Evolutionary conservation across 2,888 invertebrate species (phyloP).

Genomic region (Dusona sp.): DNA sequence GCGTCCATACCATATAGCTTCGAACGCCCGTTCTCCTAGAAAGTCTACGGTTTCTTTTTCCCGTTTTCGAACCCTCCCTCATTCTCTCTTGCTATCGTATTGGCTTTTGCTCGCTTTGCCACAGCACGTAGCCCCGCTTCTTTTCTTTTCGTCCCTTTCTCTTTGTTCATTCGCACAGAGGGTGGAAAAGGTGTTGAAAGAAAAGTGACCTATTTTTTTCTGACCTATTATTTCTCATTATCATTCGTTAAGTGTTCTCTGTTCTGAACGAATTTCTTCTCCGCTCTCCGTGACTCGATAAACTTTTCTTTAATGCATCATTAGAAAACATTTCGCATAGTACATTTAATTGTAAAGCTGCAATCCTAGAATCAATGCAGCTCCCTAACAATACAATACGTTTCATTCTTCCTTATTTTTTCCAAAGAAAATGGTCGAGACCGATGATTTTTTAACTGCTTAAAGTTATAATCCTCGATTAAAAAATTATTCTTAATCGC

Average conservation of each 20-base stretch:
- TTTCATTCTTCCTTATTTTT: neutral
- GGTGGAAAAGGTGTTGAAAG: conserved; percentile 36
- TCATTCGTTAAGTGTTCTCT: conserved; percentile 38
- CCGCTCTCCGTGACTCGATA: conserved; percentile 8
- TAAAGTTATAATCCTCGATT: neutral
- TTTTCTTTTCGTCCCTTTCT: conserved; percentile 4
- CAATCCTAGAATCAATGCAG: neutral
- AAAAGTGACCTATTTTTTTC: conserved; percentile 45
- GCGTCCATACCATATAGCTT: conserved; percentile 28
- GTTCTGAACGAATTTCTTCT: conserved; percentile 24
- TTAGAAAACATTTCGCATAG: conserved; percentile 21
- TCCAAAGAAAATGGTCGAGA: neutral
- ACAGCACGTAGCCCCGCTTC: conserved; percentile 42
- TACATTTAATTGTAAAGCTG: neutral
- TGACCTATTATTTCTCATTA: conserved; percentile 46
- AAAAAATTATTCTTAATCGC: neutral
- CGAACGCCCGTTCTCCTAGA: conserved; percentile 9
- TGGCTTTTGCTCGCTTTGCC: conserved; percentile 51
- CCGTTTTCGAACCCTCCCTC: conserved; percentile 21
- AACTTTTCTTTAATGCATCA: conserved; percentile 25
- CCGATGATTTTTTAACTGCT: neutral
- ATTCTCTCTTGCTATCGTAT: conserved; percentile 34
- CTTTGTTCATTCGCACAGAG: conserved; percentile 6
- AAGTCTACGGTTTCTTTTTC: neutral
- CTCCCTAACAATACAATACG: neutral